Base-by-base conservation (phyloP, 2,888 invertebrate genomes). In the Plagiodera versicolora region DNA sequence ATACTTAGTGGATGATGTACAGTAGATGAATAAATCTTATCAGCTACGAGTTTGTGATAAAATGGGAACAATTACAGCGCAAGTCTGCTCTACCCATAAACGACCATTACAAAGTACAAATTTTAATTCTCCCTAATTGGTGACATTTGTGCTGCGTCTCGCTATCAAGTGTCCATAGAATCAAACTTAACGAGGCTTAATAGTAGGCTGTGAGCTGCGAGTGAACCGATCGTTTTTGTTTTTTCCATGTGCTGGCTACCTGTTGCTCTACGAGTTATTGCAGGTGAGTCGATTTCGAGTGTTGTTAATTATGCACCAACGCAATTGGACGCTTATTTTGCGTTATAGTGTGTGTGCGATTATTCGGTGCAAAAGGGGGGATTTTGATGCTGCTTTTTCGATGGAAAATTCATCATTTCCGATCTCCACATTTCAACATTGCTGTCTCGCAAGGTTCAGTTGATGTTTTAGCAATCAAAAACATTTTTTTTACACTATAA, bases 121-220 rank as follows among this genome's bases (percentile, higher is more conserved):
- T 52, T 53, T 66, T 64, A 62, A 64, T 60, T 62, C 63, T 58
- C 46, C 57, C 48, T 66, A 66, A 66, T 66, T 66, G 64, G 64
- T 64, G 64, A 64, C 63, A 61, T 65, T 58, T 62, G 56, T 56
- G 52, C 10, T 44, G 45, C 53, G 53, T 24, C 20, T 56, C 55
- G 53, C 57, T 32, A 45, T 61, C 58, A 46, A 20, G 53, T 53
- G 57, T 46, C 39, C 55, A 47, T 47, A 20, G 30, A 35, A 45
- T 20, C 39, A 55, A 58, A 55, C 58, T 58, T 55, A 17, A 48
- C 54, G 39, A 54, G 32, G 44, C 30, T 14, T 57, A 48, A 55
- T 44, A 55, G 45, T 24, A 49, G 61, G 18, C 45, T 24, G 52
- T 30, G 35, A 54, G 48, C 44, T 44, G 44, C 44, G 44, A 18